Base-by-base conservation (phyloP, 2,797 vertebrate genomes). In the Cheirogaleus major region DNA sequence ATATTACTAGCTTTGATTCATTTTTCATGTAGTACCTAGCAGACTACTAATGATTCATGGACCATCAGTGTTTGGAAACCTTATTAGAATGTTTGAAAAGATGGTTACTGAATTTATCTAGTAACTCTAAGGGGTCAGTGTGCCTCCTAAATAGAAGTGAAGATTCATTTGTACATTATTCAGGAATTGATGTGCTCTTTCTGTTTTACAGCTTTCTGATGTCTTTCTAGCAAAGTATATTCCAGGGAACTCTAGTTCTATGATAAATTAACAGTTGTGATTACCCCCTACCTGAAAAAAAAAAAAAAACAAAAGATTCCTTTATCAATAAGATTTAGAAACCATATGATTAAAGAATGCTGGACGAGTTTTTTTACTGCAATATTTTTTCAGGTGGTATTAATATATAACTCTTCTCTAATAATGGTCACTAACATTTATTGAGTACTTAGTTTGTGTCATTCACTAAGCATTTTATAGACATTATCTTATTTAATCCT, bases 11-110 rank as follows among this genome's bases (percentile, higher is more conserved):
- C 35, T 32, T 81, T 88, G 35, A 81, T 92, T 95, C 55, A 45
- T 95, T 93, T 95, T 96, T 91, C 38, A 72, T 91, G n/a, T 25
- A 85, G 5, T 78, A 43, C n/a, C 48, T 93, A 89, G 32, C 50
- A 89, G 67, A 92, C 30, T 48, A 78, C 41, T 81, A 20, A 85
- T 92, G 23, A 85, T n/a, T 89, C 48, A 59, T 69, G 94, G 15
- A 38, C 23, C 48, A 10, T 52, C 7, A 76, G 10, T 91, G 86
- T 70, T 95, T 75, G 27, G 67, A 63, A 93, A 81, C 12, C 35
- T 86, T 93, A 86, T 43, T 90, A 93, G 30, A 59, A 52, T 80
- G 10, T 86, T 89, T 89, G 30, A 93, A 88, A 95, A 81, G n/a
- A 65, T 27, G 79, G 48, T 65, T 78, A 69, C 67, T 84, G 69